phyloP scores from a whole-genome alignment of 2,888 invertebrate genomes.

The Acanthosepion lycidas region DNA sequence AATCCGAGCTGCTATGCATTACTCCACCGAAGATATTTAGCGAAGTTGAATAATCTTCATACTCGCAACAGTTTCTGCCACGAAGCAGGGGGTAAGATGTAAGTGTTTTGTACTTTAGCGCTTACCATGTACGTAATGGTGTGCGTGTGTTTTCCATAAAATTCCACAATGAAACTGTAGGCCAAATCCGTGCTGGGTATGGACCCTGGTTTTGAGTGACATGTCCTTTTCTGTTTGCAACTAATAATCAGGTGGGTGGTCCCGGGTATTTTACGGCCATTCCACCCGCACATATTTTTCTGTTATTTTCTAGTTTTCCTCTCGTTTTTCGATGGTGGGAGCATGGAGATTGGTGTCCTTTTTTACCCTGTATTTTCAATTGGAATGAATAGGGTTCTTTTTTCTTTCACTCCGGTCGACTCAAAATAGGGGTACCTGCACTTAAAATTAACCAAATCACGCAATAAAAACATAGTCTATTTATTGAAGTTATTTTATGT shows the following conservation, averaged over 20 bases:
- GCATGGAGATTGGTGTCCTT: neutral
- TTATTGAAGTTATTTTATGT: neutral
- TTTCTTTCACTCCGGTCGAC: neutral
- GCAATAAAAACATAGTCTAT: neutral
- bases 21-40: too few relatives aligned
- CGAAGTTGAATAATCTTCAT: too few relatives aligned
- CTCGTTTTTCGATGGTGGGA: neutral
- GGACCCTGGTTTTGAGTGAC: slow-evolving; percentile 33
- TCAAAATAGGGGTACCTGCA: neutral
- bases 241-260: slow-evolving; percentile 6
- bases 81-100: neutral
- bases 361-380: neutral
- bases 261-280: slow-evolving; percentile 4
- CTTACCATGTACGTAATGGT: neutral
- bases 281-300: neutral
- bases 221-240: slow-evolving; percentile 2
- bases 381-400: neutral
- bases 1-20: too few relatives aligned
- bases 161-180: neutral
- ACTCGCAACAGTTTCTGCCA: neutral
- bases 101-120: neutral
- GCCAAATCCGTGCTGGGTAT: neutral
- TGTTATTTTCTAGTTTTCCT: too few relatives aligned
- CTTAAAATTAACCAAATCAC: neutral
- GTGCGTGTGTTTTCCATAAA: neutral